A percentile compares a stretch with the other conserved stretches of the same genome.
Conservation (phyloP, 2,797 vertebrate genomes). For the Heliangelus exortis region DNA sequence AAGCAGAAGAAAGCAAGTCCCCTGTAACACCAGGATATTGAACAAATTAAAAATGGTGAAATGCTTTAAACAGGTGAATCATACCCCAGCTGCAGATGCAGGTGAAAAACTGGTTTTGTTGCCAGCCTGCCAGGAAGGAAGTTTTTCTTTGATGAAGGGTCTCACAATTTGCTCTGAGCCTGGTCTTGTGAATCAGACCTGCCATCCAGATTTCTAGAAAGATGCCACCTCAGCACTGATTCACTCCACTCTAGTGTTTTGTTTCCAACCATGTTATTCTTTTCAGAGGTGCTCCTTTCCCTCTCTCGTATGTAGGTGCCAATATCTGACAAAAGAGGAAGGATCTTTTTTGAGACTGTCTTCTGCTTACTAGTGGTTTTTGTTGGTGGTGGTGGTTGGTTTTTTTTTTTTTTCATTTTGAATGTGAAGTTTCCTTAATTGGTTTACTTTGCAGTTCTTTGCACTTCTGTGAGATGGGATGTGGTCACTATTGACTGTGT, state of each 20-base stretch:
- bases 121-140: background rate
- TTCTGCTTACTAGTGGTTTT: background rate
- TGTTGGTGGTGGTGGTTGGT: background rate
- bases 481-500: background rate
- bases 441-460: background rate
- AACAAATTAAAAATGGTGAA: background rate
- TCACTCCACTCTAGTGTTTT: conserved; percentile 1
- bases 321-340: background rate
- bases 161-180: conserved; percentile 1
- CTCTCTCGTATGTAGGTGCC: background rate
- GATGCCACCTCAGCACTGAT: conserved; percentile 54
- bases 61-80: conserved; percentile 8
- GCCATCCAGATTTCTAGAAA: conserved; percentile 30
- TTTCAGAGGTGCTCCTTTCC: background rate
- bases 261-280: background rate
- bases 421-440: background rate
- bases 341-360: background rate
- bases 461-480: background rate
- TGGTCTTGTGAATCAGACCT: background rate
- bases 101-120: background rate
- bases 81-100: background rate
- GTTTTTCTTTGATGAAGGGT: background rate
- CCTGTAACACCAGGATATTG: background rate
- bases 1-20: background rate
- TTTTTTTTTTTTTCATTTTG: background rate